Conservation (phyloP, 2,888 invertebrate species). For the Tetanocera ferruginea region DNA sequence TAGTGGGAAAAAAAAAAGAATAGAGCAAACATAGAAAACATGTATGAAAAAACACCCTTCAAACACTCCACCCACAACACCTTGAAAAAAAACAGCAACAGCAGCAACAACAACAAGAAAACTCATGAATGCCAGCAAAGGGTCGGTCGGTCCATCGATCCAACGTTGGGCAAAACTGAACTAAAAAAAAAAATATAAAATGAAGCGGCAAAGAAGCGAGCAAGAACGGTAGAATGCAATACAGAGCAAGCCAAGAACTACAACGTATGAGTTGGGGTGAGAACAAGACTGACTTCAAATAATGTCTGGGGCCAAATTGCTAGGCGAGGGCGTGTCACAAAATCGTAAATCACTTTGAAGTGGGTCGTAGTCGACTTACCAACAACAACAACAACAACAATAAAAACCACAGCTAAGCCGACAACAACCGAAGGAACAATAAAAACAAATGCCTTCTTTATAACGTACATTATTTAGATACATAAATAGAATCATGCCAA, state of each 20-base stretch:
- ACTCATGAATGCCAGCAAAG: neutral
- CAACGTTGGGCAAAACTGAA: neutral
- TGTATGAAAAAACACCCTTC: neutral
- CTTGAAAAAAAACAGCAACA: neutral
- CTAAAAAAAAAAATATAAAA: neutral
- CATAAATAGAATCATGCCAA: neutral
- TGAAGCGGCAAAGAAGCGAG: neutral
- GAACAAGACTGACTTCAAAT: neutral
- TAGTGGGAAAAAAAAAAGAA: neutral
- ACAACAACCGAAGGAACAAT: slow-evolving; percentile 46
- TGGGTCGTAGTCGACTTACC: slow-evolving; percentile 65
- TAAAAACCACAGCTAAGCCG: slow-evolving; percentile 28
- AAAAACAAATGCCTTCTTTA: slow-evolving; percentile 23
- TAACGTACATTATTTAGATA: slow-evolving; percentile 1
- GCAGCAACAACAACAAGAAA: no score
- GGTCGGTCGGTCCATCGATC: neutral
- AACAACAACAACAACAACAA: slow-evolving; percentile 55
- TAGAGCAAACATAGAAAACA: neutral
- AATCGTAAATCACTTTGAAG: slow-evolving; percentile 70
- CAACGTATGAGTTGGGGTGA: neutral
- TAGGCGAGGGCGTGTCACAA: slow-evolving; percentile 67
- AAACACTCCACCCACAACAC: neutral
- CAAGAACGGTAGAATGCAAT: neutral
- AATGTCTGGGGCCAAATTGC: slow-evolving; percentile 54
- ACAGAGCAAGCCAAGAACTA: neutral